These are phyloP conservation scores for Silurus glanis DNA, from an alignment of 2,113 vertebrate genomes.

Conservation along the genomic window DNA sequence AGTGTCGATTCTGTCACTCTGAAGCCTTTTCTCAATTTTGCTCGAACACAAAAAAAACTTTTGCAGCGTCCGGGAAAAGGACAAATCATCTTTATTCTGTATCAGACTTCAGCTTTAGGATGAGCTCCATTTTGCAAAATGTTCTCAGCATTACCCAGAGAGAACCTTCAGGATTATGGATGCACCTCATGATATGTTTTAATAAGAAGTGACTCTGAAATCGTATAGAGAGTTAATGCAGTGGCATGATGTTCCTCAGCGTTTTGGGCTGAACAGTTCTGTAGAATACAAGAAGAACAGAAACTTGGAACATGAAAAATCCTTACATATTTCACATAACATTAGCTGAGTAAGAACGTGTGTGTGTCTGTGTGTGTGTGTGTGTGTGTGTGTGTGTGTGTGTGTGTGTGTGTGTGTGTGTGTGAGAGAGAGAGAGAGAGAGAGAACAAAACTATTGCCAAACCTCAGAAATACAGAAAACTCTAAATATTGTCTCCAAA, in stretches of 20 bases:
- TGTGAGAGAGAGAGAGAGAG: background rate
- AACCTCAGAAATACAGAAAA: background rate
- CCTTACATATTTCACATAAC: background rate
- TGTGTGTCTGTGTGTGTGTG: no score
- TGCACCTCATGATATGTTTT: background rate
- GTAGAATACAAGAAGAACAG: background rate
- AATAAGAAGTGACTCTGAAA: background rate
- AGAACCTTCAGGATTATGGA: background rate
- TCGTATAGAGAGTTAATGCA: background rate
- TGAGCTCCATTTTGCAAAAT: background rate
- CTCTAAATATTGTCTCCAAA: background rate
- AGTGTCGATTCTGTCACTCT: no score
- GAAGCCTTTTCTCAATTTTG: no score
- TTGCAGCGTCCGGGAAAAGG: no score
- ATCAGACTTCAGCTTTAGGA: background rate
- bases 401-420: background rate
- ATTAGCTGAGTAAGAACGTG: background rate
- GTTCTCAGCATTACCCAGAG: background rate
- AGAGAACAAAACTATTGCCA: no score
- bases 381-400: background rate
- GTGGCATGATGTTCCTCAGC: background rate
- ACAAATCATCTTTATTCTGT: background rate
- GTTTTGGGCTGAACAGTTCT: background rate
- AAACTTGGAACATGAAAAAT: background rate
- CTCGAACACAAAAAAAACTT: no score